Conservation (phyloP, 2,888 invertebrate species). For the Portevinia maculata region DNA sequence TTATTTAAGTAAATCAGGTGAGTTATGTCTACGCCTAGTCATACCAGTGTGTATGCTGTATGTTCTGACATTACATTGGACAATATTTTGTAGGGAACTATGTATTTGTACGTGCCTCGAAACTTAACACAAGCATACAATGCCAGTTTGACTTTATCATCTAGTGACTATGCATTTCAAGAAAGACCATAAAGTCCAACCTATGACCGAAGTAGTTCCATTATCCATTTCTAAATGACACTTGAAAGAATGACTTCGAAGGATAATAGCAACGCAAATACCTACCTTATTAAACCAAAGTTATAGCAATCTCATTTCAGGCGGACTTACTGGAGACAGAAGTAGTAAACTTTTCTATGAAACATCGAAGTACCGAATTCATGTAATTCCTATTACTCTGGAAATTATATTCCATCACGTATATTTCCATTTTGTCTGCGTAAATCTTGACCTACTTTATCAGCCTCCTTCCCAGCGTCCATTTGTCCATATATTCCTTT, state of each 20-base stretch:
- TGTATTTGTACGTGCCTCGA: not conserved
- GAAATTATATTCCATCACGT: slow-evolving; percentile 53
- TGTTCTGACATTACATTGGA: not conserved
- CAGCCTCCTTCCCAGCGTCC: not conserved
- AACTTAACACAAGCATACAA: not conserved
- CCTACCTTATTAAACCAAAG: not conserved
- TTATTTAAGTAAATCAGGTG: too few species aligned
- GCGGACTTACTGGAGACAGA: not conserved
- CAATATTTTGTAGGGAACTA: not conserved
- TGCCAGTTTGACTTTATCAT: not conserved
- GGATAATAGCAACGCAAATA: not conserved
- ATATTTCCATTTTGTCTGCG: slow-evolving; percentile 46
- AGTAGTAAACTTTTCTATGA: slow-evolving; percentile 20
- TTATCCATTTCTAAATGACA: not conserved
- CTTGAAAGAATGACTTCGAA: not conserved
- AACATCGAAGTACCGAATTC: slow-evolving; percentile 60
- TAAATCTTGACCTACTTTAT: slow-evolving; percentile 3
- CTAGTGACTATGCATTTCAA: not conserved
- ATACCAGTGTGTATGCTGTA: not conserved
- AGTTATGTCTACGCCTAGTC: too few species aligned
- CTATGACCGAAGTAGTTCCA: not conserved
- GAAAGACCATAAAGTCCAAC: too few species aligned
- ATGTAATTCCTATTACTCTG: slow-evolving; percentile 57
- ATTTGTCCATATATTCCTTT: not conserved
- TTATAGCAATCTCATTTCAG: not conserved